Percentiles rank a stretch among this genome's conserved stretches.
phyloP scores from a whole-genome alignment of 2,888 invertebrate genomes.

The Metopia argyrocephala region DNA sequence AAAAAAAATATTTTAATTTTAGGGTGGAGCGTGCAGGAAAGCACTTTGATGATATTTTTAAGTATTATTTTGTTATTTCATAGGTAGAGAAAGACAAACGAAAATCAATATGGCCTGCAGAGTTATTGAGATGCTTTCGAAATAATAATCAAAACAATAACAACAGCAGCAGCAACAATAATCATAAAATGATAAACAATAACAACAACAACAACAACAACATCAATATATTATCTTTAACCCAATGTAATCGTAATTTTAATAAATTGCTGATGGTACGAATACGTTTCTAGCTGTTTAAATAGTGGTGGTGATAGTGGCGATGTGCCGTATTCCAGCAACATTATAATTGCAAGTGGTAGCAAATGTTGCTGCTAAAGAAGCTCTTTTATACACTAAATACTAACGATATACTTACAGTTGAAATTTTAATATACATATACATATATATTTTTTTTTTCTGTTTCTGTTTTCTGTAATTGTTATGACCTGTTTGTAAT shows the following conservation, averaged over 20 bases:
- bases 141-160: constrained; percentile 1
- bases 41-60: not conserved
- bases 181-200: constrained; percentile 50
- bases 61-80: not conserved
- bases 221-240: constrained; percentile 60
- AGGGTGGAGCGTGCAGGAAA: constrained; percentile 38
- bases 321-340: constrained; percentile 15
- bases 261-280: constrained; percentile 66
- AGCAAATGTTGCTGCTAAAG: constrained; percentile 4
- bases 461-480: no score
- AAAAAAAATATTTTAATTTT: not conserved
- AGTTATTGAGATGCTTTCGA: constrained; percentile 53
- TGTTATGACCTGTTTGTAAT: no score
- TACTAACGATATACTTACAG: not conserved
- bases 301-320: constrained; percentile 30
- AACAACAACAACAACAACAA: constrained; percentile 14
- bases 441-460: not conserved
- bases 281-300: no score
- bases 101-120: constrained; percentile 53
- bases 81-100: constrained; percentile 7
- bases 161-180: constrained; percentile 7
- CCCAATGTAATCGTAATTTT: constrained; percentile 63
- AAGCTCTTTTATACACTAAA: not conserved
- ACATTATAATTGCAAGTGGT: not conserved
- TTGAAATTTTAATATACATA: no score